Conservation (phyloP, 2,113 vertebrate species). For the Clarias macrocephalus region DNA sequence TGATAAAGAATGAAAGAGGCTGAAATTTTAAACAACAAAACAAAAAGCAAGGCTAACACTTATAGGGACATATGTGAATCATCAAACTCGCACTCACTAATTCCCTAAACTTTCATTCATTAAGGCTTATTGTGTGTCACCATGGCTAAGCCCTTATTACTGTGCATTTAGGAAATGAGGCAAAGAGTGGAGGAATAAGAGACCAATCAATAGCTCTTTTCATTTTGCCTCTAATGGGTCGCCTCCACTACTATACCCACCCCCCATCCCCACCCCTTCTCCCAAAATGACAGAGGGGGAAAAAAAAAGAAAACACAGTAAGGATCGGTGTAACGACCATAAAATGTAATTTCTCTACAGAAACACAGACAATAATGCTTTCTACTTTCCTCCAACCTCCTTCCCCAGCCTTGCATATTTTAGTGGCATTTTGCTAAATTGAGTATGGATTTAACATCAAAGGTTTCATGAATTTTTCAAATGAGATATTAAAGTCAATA, state of each 20-base stretch:
- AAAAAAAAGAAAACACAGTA: slow-evolving; percentile 78
- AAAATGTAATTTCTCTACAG: slow-evolving; percentile 96
- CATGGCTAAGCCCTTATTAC: slow-evolving; percentile 91
- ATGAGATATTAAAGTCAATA: slow-evolving; percentile 99
- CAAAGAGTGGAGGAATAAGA: slow-evolving; percentile 94
- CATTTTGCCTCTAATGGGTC: slow-evolving; percentile 96
- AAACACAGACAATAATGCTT: slow-evolving; percentile 95
- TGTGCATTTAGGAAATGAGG: slow-evolving; percentile 94
- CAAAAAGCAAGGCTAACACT: slow-evolving; percentile 80
- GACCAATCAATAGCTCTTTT: slow-evolving; percentile 99
- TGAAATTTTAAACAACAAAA: slow-evolving; percentile 65
- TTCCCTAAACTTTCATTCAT: slow-evolving; percentile 96
- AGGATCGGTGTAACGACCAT: slow-evolving; percentile 91
- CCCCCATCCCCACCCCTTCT: slow-evolving; percentile 47
- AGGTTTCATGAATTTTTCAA: slow-evolving; percentile 99
- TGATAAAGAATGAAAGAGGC: slow-evolving; percentile 77
- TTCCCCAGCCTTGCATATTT: slow-evolving; percentile 83
- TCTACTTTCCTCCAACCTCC: slow-evolving; percentile 71
- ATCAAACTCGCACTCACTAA: slow-evolving; percentile 78
- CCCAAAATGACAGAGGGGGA: slow-evolving; percentile 72
- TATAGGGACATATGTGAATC: slow-evolving; percentile 89
- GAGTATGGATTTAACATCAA: slow-evolving; percentile 99
- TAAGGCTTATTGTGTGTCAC: slow-evolving; percentile 92
- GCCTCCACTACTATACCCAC: slow-evolving; percentile 68
- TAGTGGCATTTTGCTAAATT: slow-evolving; percentile 99